These are phyloP conservation scores for Ictalurus punctatus DNA, from an alignment of 2,113 vertebrate genomes.

Conservation along the genomic window DNA sequence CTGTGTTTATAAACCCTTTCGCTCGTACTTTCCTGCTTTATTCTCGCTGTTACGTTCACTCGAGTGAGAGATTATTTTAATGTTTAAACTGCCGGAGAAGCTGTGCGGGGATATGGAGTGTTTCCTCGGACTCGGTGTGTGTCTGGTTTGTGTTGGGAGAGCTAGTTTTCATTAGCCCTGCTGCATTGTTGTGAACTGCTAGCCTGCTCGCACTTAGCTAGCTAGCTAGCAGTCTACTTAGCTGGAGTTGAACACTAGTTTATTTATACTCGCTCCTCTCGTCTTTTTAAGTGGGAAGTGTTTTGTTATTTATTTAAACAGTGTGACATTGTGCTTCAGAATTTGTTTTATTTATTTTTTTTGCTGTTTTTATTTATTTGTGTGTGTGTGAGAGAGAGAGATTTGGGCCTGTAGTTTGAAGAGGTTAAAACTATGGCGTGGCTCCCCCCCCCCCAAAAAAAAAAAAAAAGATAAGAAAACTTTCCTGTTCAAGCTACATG, in stretches of 20 bases:
- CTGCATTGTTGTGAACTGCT: conserved; percentile 12
- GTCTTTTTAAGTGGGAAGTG: background rate
- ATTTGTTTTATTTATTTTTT: background rate
- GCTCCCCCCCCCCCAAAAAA: background rate
- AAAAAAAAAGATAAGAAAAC: background rate
- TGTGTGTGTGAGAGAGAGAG: background rate
- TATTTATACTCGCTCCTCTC: background rate
- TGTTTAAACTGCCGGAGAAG: background rate
- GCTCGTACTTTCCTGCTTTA: background rate
- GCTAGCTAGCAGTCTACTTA: background rate
- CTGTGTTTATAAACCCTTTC: background rate
- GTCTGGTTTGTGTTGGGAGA: too few relatives aligned
- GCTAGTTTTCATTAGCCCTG: background rate
- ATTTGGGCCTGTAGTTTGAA: conserved; percentile 15
- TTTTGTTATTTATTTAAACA: background rate
- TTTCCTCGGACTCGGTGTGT: background rate
- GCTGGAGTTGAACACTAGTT: background rate
- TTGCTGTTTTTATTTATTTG: background rate
- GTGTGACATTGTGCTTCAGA: too few relatives aligned
- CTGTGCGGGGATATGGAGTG: background rate
- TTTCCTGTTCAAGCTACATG: background rate
- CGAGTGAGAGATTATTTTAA: fast-evolving
- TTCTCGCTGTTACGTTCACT: background rate
- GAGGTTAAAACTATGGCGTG: conserved; percentile 16
- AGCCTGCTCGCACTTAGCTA: background rate